These are phyloP conservation scores for Solea solea DNA, from an alignment of 2,113 vertebrate genomes.

Conservation along the genomic window DNA sequence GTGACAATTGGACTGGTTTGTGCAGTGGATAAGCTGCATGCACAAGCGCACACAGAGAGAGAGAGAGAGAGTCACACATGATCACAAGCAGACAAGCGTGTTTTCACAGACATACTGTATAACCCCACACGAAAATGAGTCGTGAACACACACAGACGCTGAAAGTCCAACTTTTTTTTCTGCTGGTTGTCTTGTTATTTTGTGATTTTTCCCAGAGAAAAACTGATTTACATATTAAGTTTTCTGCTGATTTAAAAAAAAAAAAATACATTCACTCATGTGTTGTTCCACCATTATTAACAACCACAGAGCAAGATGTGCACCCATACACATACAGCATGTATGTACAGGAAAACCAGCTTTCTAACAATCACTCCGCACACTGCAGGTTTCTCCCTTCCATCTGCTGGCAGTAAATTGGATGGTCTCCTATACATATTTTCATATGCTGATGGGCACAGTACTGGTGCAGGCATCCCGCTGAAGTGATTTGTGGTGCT, in stretches of 20 bases:
- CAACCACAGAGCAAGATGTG: constrained; percentile 23
- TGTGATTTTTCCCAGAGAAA: constrained; percentile 59
- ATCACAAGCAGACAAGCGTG: constrained; percentile 46
- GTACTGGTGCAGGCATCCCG: constrained; percentile 71
- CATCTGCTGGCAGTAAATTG: constrained; percentile 72
- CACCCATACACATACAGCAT: constrained; percentile 22
- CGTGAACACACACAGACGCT: constrained; percentile 25
- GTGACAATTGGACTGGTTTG: constrained; percentile 71
- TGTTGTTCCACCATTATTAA: constrained; percentile 59
- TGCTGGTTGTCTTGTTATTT: constrained; percentile 74
- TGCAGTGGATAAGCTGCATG: constrained; percentile 65
- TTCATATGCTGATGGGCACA: constrained; percentile 77
- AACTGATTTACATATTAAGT: constrained; percentile 78
- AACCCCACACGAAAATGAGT: constrained; percentile 25
- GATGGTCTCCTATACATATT: constrained; percentile 71
- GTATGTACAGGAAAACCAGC: constrained; percentile 47
- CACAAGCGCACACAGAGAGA: constrained; percentile 14
- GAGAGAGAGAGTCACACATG: constrained; percentile 16
- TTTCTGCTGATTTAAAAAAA: constrained; percentile 52
- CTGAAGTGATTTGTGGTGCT: constrained; percentile 81
- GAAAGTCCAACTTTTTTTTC: constrained; percentile 53
- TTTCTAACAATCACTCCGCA: constrained; percentile 78
- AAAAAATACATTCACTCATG: constrained; percentile 35
- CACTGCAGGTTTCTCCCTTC: constrained; percentile 66
- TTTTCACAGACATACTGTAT: constrained; percentile 18